Conservation (phyloP, 2,113 vertebrate species). For the Misgurnus anguillicaudatus region DNA sequence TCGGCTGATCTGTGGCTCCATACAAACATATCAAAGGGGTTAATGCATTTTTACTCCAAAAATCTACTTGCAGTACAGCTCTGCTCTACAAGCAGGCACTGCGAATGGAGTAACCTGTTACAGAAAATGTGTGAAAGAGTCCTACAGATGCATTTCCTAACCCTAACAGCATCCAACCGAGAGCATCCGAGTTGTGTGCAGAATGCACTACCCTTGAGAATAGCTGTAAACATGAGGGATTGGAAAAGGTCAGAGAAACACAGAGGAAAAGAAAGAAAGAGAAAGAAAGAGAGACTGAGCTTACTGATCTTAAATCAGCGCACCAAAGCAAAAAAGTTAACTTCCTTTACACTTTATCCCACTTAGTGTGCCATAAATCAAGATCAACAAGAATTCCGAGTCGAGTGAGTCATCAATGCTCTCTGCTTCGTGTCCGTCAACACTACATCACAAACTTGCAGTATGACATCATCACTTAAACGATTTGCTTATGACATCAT, state of each 20-base stretch:
- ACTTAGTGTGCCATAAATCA: neutral
- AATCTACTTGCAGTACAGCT: too few species aligned
- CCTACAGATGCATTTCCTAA: neutral
- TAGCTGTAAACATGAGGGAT: constrained; percentile 12
- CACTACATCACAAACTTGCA: neutral
- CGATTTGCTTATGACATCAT: constrained; percentile 29
- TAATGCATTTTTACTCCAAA: too few species aligned
- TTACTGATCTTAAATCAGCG: neutral
- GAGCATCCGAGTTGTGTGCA: constrained; percentile 3
- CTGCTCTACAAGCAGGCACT: too few species aligned
- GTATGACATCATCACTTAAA: constrained; percentile 7
- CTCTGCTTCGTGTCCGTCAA: neutral
- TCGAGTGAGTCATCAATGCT: neutral
- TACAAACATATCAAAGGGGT: too few species aligned
- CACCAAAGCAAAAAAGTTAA: neutral
- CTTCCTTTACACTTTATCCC: constrained; percentile 11
- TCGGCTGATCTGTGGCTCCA: too few species aligned
- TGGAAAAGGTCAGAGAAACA: constrained; percentile 35
- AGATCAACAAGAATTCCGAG: neutral
- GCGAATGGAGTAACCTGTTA: too few species aligned
- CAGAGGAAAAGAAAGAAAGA: constrained; percentile 3
- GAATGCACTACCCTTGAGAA: constrained; percentile 24
- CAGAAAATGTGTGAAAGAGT: neutral
- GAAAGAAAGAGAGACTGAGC: neutral
- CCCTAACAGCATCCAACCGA: constrained; percentile 13